Base-by-base conservation (phyloP, 2,888 invertebrate genomes). In the Mycogona germanica region DNA sequence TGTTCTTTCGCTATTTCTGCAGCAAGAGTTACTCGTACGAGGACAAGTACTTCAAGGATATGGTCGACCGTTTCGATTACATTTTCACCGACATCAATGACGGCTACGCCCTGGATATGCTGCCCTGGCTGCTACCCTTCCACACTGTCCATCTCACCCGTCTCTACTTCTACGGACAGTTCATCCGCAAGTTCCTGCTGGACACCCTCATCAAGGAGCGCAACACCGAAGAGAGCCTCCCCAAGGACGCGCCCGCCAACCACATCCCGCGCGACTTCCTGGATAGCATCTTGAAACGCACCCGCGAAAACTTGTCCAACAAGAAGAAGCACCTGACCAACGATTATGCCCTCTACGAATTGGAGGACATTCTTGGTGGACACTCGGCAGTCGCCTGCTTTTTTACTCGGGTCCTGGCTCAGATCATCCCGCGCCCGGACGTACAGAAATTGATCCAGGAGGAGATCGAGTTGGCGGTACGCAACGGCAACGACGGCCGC, bases 21-120 rank as follows among this genome's bases (percentile, higher is more conserved):
- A 83, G 82, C n/a, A 76, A 78, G 0, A 74, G 82, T 2, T 78
- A 81, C 53, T 58, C 60, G n/a, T 60, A 58, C 14, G 35, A 49
- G 14, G 84, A 88, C 60, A 54, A 63, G 0, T 79, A 79, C 19
- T 89, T 87, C 70, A 72, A 75, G 46, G 73, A 74, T 54, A 75
- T 82, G 5, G 83, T 86, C 0, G 72, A 79, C 25, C 76, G 75
- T 55, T 89, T 88, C 66, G 89, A 89, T 63, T 82, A 84, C 62
- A 87, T 91, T 49, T 91, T 91, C 72, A 87, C 85, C 82, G 88
- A 89, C 65, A 87, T 91, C 59, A 91, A 89, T 67, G 86, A 87
- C 63, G 87, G 87, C 0, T 87, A 87, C 66, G 84, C 86, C 0
- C 78, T 88, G 0, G 91, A 91, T 64, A 89, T 89, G 64, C 65